Conservation (phyloP, 2,113 vertebrate genomes). For the Lonchura striata region DNA sequence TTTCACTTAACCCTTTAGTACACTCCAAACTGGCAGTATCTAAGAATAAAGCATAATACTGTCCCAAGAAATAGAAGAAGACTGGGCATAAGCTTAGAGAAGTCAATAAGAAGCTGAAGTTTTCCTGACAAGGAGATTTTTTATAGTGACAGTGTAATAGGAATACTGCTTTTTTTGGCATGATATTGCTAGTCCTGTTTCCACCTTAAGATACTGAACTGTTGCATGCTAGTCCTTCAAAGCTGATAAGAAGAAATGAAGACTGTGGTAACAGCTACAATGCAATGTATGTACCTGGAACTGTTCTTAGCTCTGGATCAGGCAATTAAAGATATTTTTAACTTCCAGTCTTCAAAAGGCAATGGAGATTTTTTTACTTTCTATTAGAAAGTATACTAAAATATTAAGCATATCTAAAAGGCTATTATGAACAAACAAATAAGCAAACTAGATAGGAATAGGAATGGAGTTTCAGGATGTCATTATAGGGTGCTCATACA, state of each 20-base stretch:
- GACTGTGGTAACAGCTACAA: neutral
- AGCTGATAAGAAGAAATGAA: neutral
- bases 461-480: neutral
- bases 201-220: neutral
- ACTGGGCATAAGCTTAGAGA: neutral
- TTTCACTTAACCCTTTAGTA: constrained; percentile 25
- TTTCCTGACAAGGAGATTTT: neutral
- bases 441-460: neutral
- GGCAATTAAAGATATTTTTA: constrained; percentile 12
- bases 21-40: neutral
- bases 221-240: neutral
- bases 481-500: neutral
- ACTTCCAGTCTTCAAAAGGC: neutral
- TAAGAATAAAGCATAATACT: neutral
- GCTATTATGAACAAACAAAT: neutral
- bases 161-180: neutral
- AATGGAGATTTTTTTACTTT: neutral
- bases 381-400: neutral
- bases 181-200: neutral
- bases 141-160: neutral
- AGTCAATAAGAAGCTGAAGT: neutral
- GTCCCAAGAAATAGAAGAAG: neutral
- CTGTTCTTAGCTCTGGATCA: neutral
- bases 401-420: neutral
- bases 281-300: neutral